Evolutionary conservation across 2,797 vertebrate species (phyloP).

Genomic region (Eremophila alpestris): DNA sequence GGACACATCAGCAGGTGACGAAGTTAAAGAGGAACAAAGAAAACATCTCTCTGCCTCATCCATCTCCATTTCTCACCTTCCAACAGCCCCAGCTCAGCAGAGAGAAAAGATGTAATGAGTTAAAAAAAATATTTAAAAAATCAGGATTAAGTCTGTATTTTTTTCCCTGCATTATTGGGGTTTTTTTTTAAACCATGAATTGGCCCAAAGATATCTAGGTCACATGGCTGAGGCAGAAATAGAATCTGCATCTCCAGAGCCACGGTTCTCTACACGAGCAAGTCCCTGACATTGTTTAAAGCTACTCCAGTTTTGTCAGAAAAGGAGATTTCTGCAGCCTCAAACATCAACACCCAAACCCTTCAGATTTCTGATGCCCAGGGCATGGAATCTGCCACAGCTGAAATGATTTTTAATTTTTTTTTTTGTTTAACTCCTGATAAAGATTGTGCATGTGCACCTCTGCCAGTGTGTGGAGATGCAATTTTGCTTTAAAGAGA

Average conservation of each 20-base stretch:
- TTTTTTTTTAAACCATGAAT: not conserved
- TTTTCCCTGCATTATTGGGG: not conserved
- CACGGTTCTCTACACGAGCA: rapidly evolving
- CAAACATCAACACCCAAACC: not conserved
- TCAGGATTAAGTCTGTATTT: not conserved
- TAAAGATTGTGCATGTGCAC: not conserved
- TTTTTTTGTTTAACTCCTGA: not conserved
- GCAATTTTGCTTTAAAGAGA: not conserved
- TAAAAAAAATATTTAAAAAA: not conserved
- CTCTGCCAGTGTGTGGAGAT: rapidly evolving
- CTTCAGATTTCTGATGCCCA: not conserved
- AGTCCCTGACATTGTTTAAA: not conserved
- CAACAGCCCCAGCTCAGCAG: not conserved
- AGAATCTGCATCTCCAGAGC: constrained; percentile 22
- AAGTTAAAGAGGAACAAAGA: not conserved
- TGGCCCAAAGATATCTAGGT: constrained; percentile 20
- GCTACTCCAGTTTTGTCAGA: not conserved
- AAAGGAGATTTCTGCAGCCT: not conserved
- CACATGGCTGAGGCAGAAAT: constrained; percentile 33
- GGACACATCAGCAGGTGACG: not conserved
- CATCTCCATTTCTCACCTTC: not conserved
- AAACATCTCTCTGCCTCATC: not conserved
- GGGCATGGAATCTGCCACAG: not conserved
- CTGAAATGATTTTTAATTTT: not conserved
- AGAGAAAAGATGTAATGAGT: not conserved